Conservation (phyloP, 2,797 vertebrate species). For the Chloroceryle amazona region DNA sequence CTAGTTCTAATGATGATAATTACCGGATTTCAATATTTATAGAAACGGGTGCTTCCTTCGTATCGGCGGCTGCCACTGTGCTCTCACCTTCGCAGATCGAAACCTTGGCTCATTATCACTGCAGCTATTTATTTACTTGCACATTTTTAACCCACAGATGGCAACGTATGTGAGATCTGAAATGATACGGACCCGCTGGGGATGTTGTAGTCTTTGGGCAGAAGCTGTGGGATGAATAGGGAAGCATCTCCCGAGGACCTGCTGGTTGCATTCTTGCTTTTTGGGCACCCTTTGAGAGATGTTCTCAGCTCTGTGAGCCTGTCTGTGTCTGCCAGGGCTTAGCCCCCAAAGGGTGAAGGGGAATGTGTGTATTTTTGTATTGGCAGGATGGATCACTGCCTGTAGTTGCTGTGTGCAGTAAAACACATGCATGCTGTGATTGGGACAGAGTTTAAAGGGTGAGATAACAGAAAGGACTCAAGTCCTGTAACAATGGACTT, state of each 20-base stretch:
- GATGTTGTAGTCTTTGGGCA: neutral
- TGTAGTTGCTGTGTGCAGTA: neutral
- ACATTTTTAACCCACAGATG: conserved; percentile 53
- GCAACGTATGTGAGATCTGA: neutral
- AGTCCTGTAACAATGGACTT: neutral
- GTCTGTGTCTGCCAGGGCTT: neutral
- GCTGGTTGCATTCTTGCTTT: neutral
- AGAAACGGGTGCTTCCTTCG: conserved; percentile 70
- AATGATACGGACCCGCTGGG: fast-evolving
- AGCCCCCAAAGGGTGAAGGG: neutral
- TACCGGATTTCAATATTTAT: conserved; percentile 79
- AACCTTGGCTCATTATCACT: conserved; percentile 40
- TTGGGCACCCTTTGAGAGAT: neutral
- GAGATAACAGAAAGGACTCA: fast-evolving
- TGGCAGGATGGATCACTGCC: neutral
- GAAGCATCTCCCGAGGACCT: neutral
- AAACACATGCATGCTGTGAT: fast-evolving
- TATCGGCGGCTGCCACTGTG: conserved; percentile 48
- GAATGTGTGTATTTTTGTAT: neutral
- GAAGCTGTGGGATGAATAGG: neutral
- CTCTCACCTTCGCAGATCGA: conserved; percentile 73
- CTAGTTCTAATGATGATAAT: conserved; percentile 76
- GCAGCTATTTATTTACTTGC: conserved; percentile 60
- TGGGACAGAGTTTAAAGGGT: neutral
- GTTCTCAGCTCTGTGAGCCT: neutral